Evolutionary conservation across 2,888 invertebrate genomes (phyloP).

Genomic region (Erebia aethiops): DNA sequence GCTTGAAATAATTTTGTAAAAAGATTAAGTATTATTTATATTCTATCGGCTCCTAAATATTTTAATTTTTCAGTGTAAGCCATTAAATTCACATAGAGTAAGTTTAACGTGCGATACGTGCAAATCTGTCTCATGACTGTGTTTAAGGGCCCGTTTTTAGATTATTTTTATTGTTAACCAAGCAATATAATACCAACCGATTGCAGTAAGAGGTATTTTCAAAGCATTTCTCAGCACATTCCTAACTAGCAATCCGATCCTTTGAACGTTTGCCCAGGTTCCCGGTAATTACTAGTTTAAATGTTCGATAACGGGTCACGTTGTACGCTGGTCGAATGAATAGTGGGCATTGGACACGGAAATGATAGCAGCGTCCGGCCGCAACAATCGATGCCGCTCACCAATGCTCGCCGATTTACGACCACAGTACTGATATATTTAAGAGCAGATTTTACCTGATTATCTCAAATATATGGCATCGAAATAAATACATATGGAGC

Average conservation of each 20-base stretch:
- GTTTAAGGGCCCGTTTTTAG: not conserved
- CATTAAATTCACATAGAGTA: no score
- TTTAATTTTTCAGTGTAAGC: no score
- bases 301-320: conserved; percentile 57
- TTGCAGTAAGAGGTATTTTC: not conserved
- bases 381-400: conserved; percentile 58
- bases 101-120: no score
- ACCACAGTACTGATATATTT: conserved; percentile 17
- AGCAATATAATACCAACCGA: not conserved
- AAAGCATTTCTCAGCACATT: conserved; percentile 4
- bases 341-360: conserved; percentile 63
- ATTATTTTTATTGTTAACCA: not conserved
- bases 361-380: conserved; percentile 72
- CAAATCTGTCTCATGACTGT: not conserved
- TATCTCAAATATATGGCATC: not conserved
- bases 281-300: conserved; percentile 53
- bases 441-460: conserved; percentile 9
- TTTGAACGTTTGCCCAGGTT: conserved; percentile 26
- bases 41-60: no score
- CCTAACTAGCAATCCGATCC: not conserved
- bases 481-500: no score
- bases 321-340: conserved; percentile 56
- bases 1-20: no score
- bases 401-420: conserved; percentile 10
- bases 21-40: no score